Base-by-base conservation (phyloP, 2,113 vertebrate genomes). In the Zosterops hypoxanthus region DNA sequence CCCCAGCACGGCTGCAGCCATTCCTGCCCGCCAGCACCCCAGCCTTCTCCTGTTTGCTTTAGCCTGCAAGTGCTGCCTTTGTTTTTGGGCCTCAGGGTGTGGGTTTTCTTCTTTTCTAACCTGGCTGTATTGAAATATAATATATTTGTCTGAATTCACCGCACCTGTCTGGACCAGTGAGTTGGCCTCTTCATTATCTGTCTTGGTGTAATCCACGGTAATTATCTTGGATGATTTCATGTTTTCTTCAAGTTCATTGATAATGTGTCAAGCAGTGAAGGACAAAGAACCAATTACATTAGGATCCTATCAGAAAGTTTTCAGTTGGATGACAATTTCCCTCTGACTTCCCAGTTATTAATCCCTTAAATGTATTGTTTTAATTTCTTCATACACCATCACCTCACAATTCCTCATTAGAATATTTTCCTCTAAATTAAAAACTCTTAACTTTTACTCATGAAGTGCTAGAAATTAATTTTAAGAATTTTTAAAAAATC, bases 181-280 rank as follows among this genome's bases (percentile, higher is more conserved):
- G 76, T 68, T 77, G 60, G 63, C 64, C 52, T 59, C 80, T 90
- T 80, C 79, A 41, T 92, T 93, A 52, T 66, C 83, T 90, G 46
- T 53, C 66, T 88, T 65, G 60, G 21, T 83, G 80, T 88, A 86
- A 90, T 73, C 80, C 80, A 41, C 66, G 66, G 60, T 83, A 83
- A 93, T 92, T 93, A 94, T 75, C 83, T 39, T 75, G 70, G 80
- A 75, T 81, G 68, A 92, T 93, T 88, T 94, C 52, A 63, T 90
- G 76, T 94, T 96, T 92, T 97, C 83, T 88, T 95, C 92, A 83
- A 92, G 86, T 33, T 78, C 91, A 92, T 86, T 93, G 95, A 88
- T 83, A 92, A 95, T 88, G 94, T 76, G 87, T 95, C 84, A 93
- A 83, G 72, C 80, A 81, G 39, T 60, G 88, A 95, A 96, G 86